These are phyloP conservation scores for Bradypus variegatus DNA, from an alignment of 2,797 vertebrate genomes.

Conservation along the genomic window DNA sequence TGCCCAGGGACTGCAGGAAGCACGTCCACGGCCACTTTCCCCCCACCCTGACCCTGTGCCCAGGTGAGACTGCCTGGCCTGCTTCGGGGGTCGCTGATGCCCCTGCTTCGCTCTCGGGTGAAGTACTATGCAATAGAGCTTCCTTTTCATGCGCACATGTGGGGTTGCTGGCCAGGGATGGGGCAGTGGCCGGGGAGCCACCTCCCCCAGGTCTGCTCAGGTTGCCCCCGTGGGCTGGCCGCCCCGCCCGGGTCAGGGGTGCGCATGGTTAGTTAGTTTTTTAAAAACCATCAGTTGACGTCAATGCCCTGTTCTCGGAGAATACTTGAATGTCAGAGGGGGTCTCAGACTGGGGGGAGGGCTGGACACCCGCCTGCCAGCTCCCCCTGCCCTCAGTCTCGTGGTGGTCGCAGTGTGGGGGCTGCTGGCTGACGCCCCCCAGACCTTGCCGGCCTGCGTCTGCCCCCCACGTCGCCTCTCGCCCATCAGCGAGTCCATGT, in stretches of 20 bases:
- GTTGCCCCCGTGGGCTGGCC: not conserved
- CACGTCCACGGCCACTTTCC: no score
- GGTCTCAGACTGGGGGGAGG: not conserved
- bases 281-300: conserved; percentile 63
- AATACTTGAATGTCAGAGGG: conserved; percentile 76
- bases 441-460: not conserved
- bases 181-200: no score
- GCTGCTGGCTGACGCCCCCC: not conserved
- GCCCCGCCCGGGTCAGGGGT: not conserved
- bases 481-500: not conserved
- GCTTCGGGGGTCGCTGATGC: not conserved
- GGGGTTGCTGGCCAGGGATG: not conserved
- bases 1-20: not conserved
- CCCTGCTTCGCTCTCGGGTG: not conserved
- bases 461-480: not conserved
- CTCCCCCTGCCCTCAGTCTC: not conserved
- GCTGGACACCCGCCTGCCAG: not conserved
- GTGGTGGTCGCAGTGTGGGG: not conserved
- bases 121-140: conserved; percentile 63
- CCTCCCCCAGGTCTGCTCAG: not conserved
- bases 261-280: conserved; percentile 28
- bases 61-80: no score
- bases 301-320: conserved; percentile 71
- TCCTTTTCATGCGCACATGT: not conserved
- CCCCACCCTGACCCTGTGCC: no score